Evolutionary conservation across 2,888 invertebrate species (phyloP).

Genomic region (Brachypalpus laphriformis): DNA sequence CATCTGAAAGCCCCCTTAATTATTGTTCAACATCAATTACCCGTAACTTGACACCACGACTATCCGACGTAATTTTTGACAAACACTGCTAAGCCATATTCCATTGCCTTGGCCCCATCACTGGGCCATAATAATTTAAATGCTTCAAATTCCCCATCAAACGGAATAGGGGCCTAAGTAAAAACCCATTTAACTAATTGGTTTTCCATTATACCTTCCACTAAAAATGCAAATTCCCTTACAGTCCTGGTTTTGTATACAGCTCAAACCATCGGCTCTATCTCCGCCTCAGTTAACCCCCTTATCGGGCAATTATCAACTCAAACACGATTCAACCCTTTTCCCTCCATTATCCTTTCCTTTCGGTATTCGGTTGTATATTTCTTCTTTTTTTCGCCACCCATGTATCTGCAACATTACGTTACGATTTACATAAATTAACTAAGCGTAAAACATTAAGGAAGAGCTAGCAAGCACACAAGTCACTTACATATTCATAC

Average conservation of each 20-base stretch:
- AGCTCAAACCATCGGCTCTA: neutral
- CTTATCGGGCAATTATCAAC: constrained; percentile 57
- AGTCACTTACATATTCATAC: constrained; percentile 61
- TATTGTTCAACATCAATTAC: constrained; percentile 14
- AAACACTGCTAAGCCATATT: neutral
- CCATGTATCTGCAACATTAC: constrained; percentile 48
- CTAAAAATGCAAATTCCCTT: constrained; percentile 36
- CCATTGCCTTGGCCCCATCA: neutral
- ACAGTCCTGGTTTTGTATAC: neutral
- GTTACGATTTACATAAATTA: constrained; percentile 65
- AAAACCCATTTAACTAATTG: constrained; percentile 55
- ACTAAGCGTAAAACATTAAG: constrained; percentile 48
- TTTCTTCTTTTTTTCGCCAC: neutral
- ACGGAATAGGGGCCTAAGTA: constrained; percentile 22
- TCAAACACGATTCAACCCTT: constrained; percentile 51
- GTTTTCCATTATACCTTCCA: constrained; percentile 46
- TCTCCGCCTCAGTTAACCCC: constrained; percentile 16
- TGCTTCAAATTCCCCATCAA: constrained; percentile 22
- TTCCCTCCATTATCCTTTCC: constrained; percentile 18
- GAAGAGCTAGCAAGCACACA: neutral
- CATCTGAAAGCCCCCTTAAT: neutral
- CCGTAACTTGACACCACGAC: neutral
- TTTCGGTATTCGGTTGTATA: neutral
- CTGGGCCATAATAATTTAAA: constrained; percentile 40
- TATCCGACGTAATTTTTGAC: neutral